Percentiles rank a stretch among this genome's conserved stretches.
Evolutionary conservation across 2,888 invertebrate genomes (phyloP).

Genomic region (Trachelus troglodyta): DNA sequence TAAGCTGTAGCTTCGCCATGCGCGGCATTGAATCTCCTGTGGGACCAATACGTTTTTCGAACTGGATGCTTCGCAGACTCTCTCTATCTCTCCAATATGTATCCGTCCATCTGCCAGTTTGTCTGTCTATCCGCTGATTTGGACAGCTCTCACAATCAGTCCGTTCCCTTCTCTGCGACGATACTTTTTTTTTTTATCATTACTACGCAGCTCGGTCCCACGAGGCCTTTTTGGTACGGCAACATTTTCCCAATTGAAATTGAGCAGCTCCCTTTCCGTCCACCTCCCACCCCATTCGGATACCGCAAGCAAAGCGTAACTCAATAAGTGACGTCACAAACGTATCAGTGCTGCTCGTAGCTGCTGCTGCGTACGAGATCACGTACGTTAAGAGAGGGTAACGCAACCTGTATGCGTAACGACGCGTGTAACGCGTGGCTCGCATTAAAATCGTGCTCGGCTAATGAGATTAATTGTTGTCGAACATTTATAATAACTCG

Average conservation of each 20-base stretch:
- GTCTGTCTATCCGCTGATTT: background rate
- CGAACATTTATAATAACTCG: slow-evolving; percentile 33
- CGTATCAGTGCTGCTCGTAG: background rate
- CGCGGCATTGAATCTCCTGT: background rate
- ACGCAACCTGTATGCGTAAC: background rate
- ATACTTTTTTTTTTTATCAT: background rate
- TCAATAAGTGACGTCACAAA: background rate
- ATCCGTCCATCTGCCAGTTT: background rate
- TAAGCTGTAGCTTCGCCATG: background rate
- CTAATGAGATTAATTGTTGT: slow-evolving; percentile 38
- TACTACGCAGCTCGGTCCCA: background rate
- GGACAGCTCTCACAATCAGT: background rate
- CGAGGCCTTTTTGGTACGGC: background rate
- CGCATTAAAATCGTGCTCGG: slow-evolving; percentile 32
- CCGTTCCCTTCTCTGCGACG: background rate
- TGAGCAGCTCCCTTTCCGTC: background rate
- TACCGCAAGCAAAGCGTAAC: background rate
- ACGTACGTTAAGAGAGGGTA: background rate
- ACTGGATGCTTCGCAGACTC: background rate
- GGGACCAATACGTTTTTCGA: background rate
- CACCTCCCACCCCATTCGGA: background rate
- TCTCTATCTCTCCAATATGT: background rate
- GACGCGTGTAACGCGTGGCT: background rate
- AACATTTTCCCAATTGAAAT: slow-evolving; percentile 2
- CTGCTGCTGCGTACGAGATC: background rate